Base-by-base conservation (phyloP, 2,797 vertebrate species). In the Salarias fasciatus region DNA sequence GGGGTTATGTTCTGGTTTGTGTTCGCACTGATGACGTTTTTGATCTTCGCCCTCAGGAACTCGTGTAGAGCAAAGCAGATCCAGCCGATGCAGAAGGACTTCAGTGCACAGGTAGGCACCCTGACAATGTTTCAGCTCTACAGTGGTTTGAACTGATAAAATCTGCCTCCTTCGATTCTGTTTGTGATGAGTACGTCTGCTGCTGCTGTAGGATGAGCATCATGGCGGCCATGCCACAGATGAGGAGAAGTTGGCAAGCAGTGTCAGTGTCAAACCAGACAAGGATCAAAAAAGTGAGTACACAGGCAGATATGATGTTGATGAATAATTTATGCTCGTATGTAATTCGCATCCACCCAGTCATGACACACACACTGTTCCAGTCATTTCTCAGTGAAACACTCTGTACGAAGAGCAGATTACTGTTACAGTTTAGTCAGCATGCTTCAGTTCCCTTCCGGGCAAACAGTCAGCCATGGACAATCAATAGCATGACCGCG, bases 201-300 rank as follows among this genome's bases (percentile, higher is more conserved):
- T 62, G 24, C 24, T 46, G 35, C 63, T 93, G 88, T 88, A 92
- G 78, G 93, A 93, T 24, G 94, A 84, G 10, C 92, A 82, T 28
- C 88, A 88, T 58, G 92, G 93, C 33, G 94, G 88, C 36, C 95
- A 79, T 0, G 96, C 96, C 63, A 98, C 96, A 0, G 96, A 98
- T 0, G 96, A 98, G 82, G 96, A 98, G 85, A 98, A 98, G 75
- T 18, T 97, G 91, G 96, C 96, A 0, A 95, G 91, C 73, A 95
- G 92, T 0, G 69, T 31, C 0, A 38, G 86, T 60, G 42, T 91
- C 80, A 9, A 57, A 11, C n/a, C 94, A 90, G 89, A 96, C 93
- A 80, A 71, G 80, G 1, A 52, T 36, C 0, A 88, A 67, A 83
- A 45, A 79, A 12, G 94, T 94, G 84, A 93, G 89, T 81, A 14